Conservation (phyloP, 2,113 vertebrate species). For the Oenanthe melanoleuca region DNA sequence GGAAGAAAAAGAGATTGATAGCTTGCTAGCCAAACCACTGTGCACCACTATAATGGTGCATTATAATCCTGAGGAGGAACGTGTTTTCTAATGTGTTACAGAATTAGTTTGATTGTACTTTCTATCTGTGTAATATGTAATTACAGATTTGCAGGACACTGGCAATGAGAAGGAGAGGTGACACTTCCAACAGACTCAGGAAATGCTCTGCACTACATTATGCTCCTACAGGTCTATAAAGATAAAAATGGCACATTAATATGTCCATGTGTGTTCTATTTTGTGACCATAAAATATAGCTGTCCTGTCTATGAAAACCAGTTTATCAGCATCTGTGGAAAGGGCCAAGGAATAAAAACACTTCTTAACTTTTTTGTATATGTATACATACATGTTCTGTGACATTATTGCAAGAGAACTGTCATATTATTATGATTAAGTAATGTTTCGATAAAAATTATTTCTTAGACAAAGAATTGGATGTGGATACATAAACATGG, state of each 20-base stretch:
- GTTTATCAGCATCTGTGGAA: not conserved
- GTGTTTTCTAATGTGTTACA: not conserved
- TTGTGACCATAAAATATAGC: not conserved
- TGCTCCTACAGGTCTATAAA: not conserved
- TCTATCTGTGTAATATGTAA: not conserved
- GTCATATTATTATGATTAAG: not conserved
- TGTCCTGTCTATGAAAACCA: not conserved
- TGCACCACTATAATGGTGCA: fast-evolving
- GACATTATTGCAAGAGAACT: not conserved
- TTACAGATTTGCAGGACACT: not conserved
- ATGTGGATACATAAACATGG: not conserved
- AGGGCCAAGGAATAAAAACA: not conserved
- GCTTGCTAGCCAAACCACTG: not conserved
- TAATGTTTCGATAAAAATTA: not conserved
- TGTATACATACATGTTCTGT: not conserved
- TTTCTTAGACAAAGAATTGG: not conserved
- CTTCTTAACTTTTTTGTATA: not conserved
- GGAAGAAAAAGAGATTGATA: not conserved
- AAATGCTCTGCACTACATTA: not conserved
- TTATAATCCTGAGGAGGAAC: not conserved
- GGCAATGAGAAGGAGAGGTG: not conserved
- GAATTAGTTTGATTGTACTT: not conserved
- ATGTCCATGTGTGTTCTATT: not conserved
- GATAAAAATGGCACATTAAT: not conserved
- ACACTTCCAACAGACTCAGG: not conserved